Evolutionary conservation across 2,888 invertebrate species (phyloP), one percentile per base, ranked within the genome.

Genomic region (Apeira syringaria): DNA sequence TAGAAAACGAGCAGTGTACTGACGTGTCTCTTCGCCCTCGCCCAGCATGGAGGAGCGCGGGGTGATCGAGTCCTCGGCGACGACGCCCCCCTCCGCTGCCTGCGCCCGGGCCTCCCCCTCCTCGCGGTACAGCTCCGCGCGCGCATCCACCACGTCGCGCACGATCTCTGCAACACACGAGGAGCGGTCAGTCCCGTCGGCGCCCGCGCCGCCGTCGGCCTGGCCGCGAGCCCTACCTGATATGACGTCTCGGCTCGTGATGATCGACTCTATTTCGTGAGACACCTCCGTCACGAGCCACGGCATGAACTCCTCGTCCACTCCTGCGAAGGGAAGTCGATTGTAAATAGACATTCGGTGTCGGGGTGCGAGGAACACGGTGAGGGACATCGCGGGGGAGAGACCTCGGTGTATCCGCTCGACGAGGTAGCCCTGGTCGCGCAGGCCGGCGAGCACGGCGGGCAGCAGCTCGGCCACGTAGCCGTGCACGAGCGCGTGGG

Each of bases 391-490:
- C 4, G n/a, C n/a, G 4, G 15, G 2, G 1, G 12, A 6, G 18
- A 8, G 59, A 92, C 93, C 93, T 64, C 91, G 78, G 72, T 91
- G 91, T 55, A 92, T 89, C 57, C 91, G 89, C 61, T 93, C 93
- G 59, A 92, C 72, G 41, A 94, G 86, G 80, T 92, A 92, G 12
- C 96, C 96, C 68, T 94, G 94, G 68, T 94, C 93, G 62, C 94
- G 92, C 56, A 98, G 91, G 36, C 94, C 95, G 61, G 95, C 95
- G 57, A 97, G 91, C 55, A 97, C 96, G 34, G 94, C 92, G 8
- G 97, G 97, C 66, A 98, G 91, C 67, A 98, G 91, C 78, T 96
- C 96, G 12, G 95, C 95, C 74, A 98, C 93, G 82, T 97, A 97
- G 49, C 96, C 96, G 64, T 95, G 95, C 70, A 97, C 93, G 47